A percentile compares a stretch with the other conserved stretches of the same genome.
Conservation (phyloP, 2,888 invertebrate genomes). For the Venusia cambrica region DNA sequence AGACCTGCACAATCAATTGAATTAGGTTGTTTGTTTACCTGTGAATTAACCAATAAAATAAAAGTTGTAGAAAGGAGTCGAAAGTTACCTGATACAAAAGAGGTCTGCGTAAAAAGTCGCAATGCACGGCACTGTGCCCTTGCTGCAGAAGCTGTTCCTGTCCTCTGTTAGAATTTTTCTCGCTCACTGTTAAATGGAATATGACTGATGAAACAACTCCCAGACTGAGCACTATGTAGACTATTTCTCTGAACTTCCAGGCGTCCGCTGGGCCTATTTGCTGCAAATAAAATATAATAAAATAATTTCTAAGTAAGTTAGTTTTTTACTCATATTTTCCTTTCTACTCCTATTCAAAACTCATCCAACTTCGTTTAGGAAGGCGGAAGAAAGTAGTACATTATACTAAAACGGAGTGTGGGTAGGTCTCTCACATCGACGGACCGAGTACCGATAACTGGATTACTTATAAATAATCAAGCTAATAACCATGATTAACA, state of each 20-base stretch:
- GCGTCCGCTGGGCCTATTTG: slow-evolving; percentile 85
- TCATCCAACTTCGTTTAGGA: too few species aligned
- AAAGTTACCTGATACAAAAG: slow-evolving; percentile 62
- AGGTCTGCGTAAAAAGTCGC: slow-evolving; percentile 55
- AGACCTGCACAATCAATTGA: too few species aligned
- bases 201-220: slow-evolving; percentile 84
- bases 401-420: too few species aligned
- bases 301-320: too few species aligned
- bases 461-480: too few species aligned
- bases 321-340: too few species aligned
- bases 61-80: background rate
- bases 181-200: slow-evolving; percentile 87
- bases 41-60: slow-evolving; percentile 30
- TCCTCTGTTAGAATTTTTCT: slow-evolving; percentile 57
- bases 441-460: too few species aligned
- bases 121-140: slow-evolving; percentile 48
- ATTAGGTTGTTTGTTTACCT: too few species aligned
- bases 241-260: slow-evolving; percentile 85
- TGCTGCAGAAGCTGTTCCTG: slow-evolving; percentile 43
- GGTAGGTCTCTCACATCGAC: too few species aligned
- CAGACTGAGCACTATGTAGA: slow-evolving; percentile 84
- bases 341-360: too few species aligned
- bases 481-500: too few species aligned
- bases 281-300: slow-evolving; percentile 39
- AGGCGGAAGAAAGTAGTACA: too few species aligned